Conservation (phyloP, 2,797 vertebrate species). For the Graptemys geographica region DNA sequence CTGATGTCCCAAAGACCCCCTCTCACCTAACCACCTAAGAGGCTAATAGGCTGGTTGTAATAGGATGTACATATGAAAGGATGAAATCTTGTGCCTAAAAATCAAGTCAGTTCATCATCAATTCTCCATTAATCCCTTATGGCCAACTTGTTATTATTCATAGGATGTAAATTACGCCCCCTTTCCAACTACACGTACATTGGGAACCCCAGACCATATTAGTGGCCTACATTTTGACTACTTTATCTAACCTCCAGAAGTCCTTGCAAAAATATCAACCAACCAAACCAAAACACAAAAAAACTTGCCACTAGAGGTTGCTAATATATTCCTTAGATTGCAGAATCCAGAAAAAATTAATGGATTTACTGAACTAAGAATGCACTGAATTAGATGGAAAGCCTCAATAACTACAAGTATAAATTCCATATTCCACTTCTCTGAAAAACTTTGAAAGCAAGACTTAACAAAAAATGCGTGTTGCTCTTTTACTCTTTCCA, state of each 20-base stretch:
- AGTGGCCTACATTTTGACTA: not conserved
- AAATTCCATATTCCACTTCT: slow-evolving; percentile 5
- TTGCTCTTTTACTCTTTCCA: not conserved
- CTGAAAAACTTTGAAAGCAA: not conserved
- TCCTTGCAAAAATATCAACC: not conserved
- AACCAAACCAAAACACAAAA: not conserved
- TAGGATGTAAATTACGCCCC: fast-evolving
- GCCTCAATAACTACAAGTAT: not conserved
- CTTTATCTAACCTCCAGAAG: fast-evolving
- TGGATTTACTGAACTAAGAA: not conserved
- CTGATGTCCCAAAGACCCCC: not conserved
- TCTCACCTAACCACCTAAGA: not conserved
- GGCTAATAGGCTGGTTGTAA: not conserved
- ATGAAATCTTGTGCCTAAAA: not conserved
- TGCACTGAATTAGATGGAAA: not conserved
- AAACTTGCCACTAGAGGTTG: fast-evolving
- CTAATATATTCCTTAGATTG: not conserved
- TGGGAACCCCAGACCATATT: not conserved
- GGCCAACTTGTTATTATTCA: not conserved
- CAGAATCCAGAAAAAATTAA: not conserved
- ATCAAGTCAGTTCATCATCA: fast-evolving
- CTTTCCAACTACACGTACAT: not conserved
- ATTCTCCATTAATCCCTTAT: not conserved
- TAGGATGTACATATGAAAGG: not conserved
- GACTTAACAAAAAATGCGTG: not conserved